Evolutionary conservation across 2,113 vertebrate genomes (phyloP).

Genomic region (Silurus asotus): DNA sequence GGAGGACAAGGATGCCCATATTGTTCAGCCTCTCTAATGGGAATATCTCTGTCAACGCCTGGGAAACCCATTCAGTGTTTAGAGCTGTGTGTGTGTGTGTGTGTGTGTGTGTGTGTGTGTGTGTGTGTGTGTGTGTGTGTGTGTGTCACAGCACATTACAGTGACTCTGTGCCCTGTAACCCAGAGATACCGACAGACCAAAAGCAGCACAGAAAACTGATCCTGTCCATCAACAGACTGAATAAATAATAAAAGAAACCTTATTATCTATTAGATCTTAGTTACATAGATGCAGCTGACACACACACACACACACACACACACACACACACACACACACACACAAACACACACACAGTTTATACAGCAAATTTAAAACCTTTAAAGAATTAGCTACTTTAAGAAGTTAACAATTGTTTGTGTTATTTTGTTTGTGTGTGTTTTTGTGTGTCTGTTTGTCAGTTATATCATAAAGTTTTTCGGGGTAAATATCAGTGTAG

Average conservation of each 20-base stretch:
- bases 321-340: too few relatives aligned
- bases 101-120: background rate
- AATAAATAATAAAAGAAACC: background rate
- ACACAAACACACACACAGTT: too few relatives aligned
- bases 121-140: background rate
- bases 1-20: conserved; percentile 51
- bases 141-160: background rate
- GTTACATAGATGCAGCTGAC: background rate
- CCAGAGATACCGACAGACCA: background rate
- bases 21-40: conserved; percentile 58
- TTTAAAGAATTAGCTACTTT: too few relatives aligned
- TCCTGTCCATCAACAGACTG: background rate
- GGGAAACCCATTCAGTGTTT: conserved; percentile 51
- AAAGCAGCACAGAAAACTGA: background rate
- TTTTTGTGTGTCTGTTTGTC: too few relatives aligned
- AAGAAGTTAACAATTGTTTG: too few relatives aligned
- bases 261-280: background rate
- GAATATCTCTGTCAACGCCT: conserved; percentile 56
- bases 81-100: background rate
- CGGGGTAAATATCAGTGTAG: too few relatives aligned
- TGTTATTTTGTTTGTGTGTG: too few relatives aligned
- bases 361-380: too few relatives aligned
- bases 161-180: background rate
- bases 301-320: too few relatives aligned
- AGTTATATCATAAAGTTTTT: too few relatives aligned